Evolutionary conservation across 2,797 vertebrate species (phyloP), one percentile per base, ranked within the genome.

Genomic region (Antrozous pallidus): DNA sequence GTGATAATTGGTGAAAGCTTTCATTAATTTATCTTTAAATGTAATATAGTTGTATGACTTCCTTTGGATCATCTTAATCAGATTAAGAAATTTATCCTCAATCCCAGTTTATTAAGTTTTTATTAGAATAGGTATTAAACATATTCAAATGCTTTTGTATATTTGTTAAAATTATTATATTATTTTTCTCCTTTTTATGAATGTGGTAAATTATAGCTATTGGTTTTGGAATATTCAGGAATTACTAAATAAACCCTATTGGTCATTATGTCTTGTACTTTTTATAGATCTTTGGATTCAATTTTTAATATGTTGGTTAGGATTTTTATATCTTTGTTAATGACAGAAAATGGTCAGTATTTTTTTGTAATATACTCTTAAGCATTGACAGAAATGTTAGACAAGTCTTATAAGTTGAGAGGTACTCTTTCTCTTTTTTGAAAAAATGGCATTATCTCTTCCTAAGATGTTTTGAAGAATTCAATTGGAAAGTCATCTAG

Each of bases 241-340:
- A 78, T 63, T 80, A 49, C n/a, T 24, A 24, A 83, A 89, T 51
- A 88, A 86, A 83, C 40, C 12, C 70, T 95, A 38, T 61, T 81
- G 14, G 33, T 58, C 71, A 77, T 54, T 67, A 61, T 65, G 54
- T 31, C 49, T 33, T 91, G 4, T 40, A 40, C 4, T 28, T 73
- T 87, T 81, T 81, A 77, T 45, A 77, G 36, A 73, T 61, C 65
- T 20, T 31, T 90, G 16, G 54, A 90, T 83, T 90, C 38, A 80
- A 40, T 80, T 51, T 92, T 92, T 90, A 90, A 70, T 70, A 56
- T 63, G 65, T 86, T 86, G 13, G 51, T 90, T 78, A 79, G 36
- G 9, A 79, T 65, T 93, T 90, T 45, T 83, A 17, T 51, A 73
- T 70, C 22, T 93, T 91, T 85, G 7, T 75, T 87, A 33, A 26